These are phyloP conservation scores for Lepidochrysops patricia DNA, from an alignment of 2,888 invertebrate genomes.

Conservation along the genomic window DNA sequence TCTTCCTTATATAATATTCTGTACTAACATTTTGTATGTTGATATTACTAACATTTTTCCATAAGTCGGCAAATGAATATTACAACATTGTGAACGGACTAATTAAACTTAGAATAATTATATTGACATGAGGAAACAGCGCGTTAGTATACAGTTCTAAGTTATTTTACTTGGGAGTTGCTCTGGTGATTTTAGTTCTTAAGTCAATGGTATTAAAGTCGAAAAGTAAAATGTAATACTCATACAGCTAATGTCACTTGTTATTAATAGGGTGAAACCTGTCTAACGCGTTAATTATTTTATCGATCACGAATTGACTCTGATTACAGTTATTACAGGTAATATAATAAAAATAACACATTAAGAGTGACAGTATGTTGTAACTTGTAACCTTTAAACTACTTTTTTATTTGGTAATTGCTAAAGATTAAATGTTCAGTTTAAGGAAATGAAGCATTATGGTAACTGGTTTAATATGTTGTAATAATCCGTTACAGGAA, in stretches of 20 bases:
- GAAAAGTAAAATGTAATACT: no score
- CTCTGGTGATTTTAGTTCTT: no score
- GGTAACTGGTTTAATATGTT: neutral
- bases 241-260: slow-evolving; percentile 5
- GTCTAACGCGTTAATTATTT: neutral
- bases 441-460: neutral
- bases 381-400: neutral
- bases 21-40: no score
- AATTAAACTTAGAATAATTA: neutral
- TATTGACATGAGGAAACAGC: neutral
- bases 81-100: neutral
- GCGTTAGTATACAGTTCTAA: neutral
- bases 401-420: slow-evolving; percentile 3
- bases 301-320: neutral
- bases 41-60: no score
- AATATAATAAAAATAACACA: slow-evolving; percentile 9
- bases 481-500: neutral
- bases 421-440: neutral
- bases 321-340: slow-evolving; percentile 10
- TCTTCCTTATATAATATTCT: no score
- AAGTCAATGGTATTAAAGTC: neutral
- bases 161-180: neutral
- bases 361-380: neutral
- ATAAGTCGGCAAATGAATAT: neutral
- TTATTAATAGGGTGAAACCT: slow-evolving; percentile 3